Evolutionary conservation across 2,113 vertebrate species (phyloP), one percentile per base, ranked within the genome.

Genomic region (Myotis davidii): DNA sequence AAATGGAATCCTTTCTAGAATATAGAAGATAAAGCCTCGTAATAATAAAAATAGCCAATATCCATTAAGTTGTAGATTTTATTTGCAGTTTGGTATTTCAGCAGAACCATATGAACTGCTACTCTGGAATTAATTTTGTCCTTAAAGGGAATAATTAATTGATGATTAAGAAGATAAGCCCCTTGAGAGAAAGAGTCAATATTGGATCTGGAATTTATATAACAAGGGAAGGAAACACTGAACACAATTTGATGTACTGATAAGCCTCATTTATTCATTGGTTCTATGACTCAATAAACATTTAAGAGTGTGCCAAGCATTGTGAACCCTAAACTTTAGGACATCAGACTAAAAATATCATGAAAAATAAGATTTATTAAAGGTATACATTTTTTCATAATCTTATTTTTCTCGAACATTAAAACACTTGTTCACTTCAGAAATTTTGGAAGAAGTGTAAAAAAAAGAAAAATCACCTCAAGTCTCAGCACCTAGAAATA

Each of bases 381-480:
- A 90, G 16, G 32, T 70, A 13, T 45, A 74, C 27, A 73, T 69
- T 92, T 83, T 93, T 85, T n/a, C 37, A 64, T 87, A 32, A 88
- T 91, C 65, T 70, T 67, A 61, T 85, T 91, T 93, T 90, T 95
- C 56, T 76, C 37, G 39, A 92, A 65, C 27, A 50, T 84, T 92
- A 77, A 72, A 70, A 61, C 6, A 45, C 72, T 87, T 50, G 12
- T 69, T 88, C 52, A 77, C 64, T 78, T 27, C 34, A 91, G 39
- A 96, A 95, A 52, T 85, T 83, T 79, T 79, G 79, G 7, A 86
- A 87, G 72, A 59, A 90, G 56, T 52, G n/a, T 88, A 92, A 52
- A 91, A 88, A 34, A 91, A 96, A 96, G 67, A n/a, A 93, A 89
- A 88, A 77, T 72, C 70, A 89, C 42, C n/a, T 94, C 81, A 88